Base-by-base conservation (phyloP, 2,888 invertebrate species). In the Synergus itoensis region DNA sequence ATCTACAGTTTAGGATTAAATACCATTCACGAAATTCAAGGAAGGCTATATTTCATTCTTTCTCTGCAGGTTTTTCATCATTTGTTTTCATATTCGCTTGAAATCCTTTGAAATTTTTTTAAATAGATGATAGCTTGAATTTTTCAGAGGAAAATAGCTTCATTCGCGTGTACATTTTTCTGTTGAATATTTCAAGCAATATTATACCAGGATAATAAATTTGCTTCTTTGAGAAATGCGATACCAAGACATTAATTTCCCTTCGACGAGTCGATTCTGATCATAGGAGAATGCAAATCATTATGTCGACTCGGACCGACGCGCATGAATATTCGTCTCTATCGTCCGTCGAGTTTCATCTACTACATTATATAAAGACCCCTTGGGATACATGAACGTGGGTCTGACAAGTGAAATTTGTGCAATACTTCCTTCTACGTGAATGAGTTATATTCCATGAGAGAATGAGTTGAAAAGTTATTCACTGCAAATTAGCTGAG, bases 401-500 rank as follows among this genome's bases (percentile, higher is more conserved):
- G n/a, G 18, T 16, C 65, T 65, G 41, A 65, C 65, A 65, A 65
- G 65, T 65, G 65, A n/a, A 18, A 43, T 65, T 65, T 43, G 18
- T 12, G n/a, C 65, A 41, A 18, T 12, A 65, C 40, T 36, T 18
- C 18, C 9, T 4, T 12, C 9, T n/a, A 12, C 41, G 4, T 41
- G 11, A 18, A 65, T 41, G 18, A n/a, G n/a, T 4, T n/a, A 41
- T 65, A 65, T 65, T 43, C 12, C 18, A 65, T 65, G n/a, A 41
- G 40, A 41, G 41, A n/a, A 65, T 18, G 16, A 65, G 64, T 65
- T 65, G 41, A 41, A 65, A 65, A 65, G 64, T 65, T 65, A n/a
- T 5, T 36, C 41, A 41, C 64, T 41, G 40, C 41, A 41, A 65
- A 65, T 65, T 41, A 65, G 40, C 64, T 40, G n/a, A 65, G 40